A percentile compares a stretch with the other conserved stretches of the same genome.
Evolutionary conservation across 2,888 invertebrate genomes (phyloP).

Genomic region (Trissolcus brochymenae): DNA sequence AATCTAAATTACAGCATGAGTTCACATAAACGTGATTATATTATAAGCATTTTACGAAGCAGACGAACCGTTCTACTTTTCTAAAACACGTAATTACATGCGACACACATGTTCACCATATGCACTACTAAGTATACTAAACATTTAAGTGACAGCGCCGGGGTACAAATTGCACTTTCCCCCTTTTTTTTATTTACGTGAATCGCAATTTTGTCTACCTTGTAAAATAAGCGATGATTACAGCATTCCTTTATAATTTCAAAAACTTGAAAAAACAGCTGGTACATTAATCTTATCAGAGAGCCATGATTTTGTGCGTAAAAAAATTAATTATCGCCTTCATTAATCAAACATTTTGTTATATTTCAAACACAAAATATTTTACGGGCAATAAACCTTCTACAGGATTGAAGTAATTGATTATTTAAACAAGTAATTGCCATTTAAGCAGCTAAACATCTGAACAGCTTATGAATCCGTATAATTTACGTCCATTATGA

Average conservation of each 20-base stretch:
- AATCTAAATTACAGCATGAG: conserved; percentile 29
- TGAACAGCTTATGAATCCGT: conserved; percentile 34
- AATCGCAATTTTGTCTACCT: neutral
- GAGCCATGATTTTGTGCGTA: too few species aligned
- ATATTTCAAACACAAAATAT: too few species aligned
- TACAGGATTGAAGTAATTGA: too few species aligned
- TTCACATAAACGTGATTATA: conserved; percentile 22
- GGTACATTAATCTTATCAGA: neutral
- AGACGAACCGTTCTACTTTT: conserved; percentile 66
- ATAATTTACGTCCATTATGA: conserved; percentile 21
- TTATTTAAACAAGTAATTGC: too few species aligned
- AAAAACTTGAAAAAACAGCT: neutral
- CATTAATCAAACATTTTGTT: too few species aligned
- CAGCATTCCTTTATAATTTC: too few species aligned
- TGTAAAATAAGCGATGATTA: too few species aligned
- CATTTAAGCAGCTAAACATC: conserved; percentile 19
- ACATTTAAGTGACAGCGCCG: conserved; percentile 27
- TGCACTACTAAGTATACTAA: conserved; percentile 56
- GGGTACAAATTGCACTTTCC: conserved; percentile 49
- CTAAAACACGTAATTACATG: conserved; percentile 63
- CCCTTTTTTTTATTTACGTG: conserved; percentile 23
- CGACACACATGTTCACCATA: conserved; percentile 65
- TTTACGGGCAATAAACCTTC: too few species aligned
- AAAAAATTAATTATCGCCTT: too few species aligned
- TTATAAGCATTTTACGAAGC: conserved; percentile 51